Percentiles rank a stretch among this genome's conserved stretches.
phyloP scores from a whole-genome alignment of 2,113 vertebrate genomes.

The Haliaeetus leucogaster region DNA sequence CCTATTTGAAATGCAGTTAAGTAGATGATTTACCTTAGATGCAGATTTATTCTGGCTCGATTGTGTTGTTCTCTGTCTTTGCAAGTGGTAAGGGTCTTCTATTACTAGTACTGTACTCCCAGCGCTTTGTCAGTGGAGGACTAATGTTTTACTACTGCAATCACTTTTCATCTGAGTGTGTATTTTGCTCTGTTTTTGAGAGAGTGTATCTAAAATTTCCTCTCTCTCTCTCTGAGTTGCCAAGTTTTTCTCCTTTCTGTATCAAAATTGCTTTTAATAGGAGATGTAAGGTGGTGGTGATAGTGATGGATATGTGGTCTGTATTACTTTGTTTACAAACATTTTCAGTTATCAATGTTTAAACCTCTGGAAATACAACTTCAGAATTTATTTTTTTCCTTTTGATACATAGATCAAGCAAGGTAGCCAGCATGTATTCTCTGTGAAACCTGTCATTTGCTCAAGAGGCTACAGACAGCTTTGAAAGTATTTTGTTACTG shows the following conservation, averaged over 20 bases:
- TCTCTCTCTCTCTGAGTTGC: not conserved
- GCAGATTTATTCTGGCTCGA: constrained; percentile 2
- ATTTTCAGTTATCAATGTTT: not conserved
- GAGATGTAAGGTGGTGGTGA: not conserved
- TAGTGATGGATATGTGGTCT: not conserved
- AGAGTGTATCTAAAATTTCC: not conserved
- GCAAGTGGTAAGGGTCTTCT: not conserved
- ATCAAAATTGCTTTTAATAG: not conserved
- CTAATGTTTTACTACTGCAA: not conserved
- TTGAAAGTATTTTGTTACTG: not conserved
- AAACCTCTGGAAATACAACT: not conserved
- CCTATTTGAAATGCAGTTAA: not conserved
- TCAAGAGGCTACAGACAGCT: constrained; percentile 14
- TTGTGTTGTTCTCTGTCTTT: not conserved
- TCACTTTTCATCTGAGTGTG: not conserved
- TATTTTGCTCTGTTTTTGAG: not conserved
- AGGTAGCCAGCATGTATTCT: not conserved
- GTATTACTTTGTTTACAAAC: not conserved
- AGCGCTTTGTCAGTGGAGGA: not conserved
- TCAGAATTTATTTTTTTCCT: not conserved
- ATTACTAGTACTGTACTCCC: not conserved
- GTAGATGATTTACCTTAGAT: not conserved
- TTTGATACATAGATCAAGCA: not conserved
- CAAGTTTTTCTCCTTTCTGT: not conserved
- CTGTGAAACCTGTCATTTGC: constrained; percentile 37